Conservation (phyloP, 1,140 invertebrate species). For the Oncopodura yosiiana region DNA sequence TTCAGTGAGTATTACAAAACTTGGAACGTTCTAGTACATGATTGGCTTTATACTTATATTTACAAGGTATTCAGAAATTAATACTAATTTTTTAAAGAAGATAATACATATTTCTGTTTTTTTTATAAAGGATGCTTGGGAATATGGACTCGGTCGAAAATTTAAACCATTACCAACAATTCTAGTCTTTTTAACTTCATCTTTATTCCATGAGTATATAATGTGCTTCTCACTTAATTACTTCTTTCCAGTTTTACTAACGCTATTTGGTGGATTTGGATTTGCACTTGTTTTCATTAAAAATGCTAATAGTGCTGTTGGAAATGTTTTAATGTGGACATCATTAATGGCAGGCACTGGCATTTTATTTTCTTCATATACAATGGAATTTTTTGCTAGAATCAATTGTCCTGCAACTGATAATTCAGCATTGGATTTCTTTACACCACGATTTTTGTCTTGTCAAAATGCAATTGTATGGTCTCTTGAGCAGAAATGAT, state of each 20-base stretch:
- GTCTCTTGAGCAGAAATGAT: neutral
- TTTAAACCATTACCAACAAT: conserved; percentile 40
- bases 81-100: conserved; percentile 42
- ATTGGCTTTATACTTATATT: conserved; percentile 87
- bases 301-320: conserved; percentile 42
- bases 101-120: conserved; percentile 39
- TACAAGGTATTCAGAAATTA: conserved; percentile 69
- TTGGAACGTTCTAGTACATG: conserved; percentile 90
- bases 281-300: conserved; percentile 49
- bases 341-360: conserved; percentile 65
- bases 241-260: conserved; percentile 75
- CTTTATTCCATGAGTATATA: conserved; percentile 77
- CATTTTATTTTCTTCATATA: conserved; percentile 62
- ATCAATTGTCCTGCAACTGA: conserved; percentile 55
- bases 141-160: conserved; percentile 22
- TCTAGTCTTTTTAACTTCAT: conserved; percentile 51
- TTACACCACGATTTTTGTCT: conserved; percentile 51
- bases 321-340: conserved; percentile 75
- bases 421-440: conserved; percentile 40
- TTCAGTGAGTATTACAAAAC: conserved; percentile 75
- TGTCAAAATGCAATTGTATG: conserved; percentile 40
- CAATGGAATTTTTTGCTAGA: conserved; percentile 74
- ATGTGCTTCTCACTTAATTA: conserved; percentile 64
- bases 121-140: conserved; percentile 34
- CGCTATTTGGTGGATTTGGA: conserved; percentile 56